phyloP scores from a whole-genome alignment of 2,797 vertebrate genomes.

The Numenius phaeopus region DNA sequence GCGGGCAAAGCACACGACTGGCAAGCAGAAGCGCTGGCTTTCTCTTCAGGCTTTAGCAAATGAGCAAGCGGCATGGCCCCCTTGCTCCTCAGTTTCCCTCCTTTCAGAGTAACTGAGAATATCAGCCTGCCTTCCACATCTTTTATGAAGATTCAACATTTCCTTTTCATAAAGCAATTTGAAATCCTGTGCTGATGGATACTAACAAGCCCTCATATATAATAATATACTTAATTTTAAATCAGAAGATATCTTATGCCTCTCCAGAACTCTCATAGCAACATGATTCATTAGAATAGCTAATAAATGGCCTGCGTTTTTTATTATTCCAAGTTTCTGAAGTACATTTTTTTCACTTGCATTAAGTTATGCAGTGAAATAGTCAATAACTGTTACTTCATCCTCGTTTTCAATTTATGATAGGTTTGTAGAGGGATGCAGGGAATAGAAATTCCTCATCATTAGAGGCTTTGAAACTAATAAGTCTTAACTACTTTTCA shows the following conservation, averaged over 20 bases:
- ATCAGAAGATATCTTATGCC: neutral
- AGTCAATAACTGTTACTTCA: neutral
- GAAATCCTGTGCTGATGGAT: neutral
- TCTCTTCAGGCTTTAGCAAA: neutral
- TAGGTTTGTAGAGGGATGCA: neutral
- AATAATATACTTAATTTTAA: neutral
- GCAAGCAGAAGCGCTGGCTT: neutral
- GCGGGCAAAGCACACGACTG: neutral
- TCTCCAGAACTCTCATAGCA: neutral
- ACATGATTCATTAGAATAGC: neutral
- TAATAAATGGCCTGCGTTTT: neutral
- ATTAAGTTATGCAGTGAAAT: neutral
- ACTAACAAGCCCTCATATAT: neutral
- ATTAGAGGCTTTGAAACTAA: neutral
- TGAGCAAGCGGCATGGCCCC: neutral
- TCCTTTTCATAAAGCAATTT: neutral
- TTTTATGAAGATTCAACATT: neutral
- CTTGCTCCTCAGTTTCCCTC: neutral
- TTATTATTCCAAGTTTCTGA: neutral
- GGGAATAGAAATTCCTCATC: neutral
- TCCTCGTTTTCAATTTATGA: neutral
- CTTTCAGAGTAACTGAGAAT: neutral
- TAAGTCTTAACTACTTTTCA: neutral
- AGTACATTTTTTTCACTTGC: neutral
- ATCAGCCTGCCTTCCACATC: neutral